These are phyloP conservation scores for Latrodectus hesperus DNA, from an alignment of 2,888 invertebrate species.

Conservation along the genomic window DNA sequence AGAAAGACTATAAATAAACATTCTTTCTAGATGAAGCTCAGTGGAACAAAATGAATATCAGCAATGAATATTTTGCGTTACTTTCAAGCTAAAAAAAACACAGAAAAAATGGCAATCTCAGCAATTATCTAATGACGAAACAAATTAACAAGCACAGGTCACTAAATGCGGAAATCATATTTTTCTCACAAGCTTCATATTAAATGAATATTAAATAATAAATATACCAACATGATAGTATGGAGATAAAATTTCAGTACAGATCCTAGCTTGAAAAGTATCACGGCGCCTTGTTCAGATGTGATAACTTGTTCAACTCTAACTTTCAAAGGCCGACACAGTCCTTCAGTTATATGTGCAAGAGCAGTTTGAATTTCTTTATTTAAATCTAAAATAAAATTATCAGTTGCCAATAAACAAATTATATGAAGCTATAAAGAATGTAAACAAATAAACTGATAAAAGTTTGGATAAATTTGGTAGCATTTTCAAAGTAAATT, in stretches of 20 bases:
- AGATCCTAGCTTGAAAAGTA: conserved; percentile 91
- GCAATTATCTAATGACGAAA: too few species aligned
- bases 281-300: conserved; percentile 87
- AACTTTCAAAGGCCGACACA: conserved; percentile 94
- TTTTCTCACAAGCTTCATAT: not conserved
- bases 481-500: too few species aligned
- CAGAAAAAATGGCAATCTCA: too few species aligned
- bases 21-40: too few species aligned
- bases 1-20: too few species aligned
- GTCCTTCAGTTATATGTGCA: conserved; percentile 89
- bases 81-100: too few species aligned
- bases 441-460: not conserved
- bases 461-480: too few species aligned
- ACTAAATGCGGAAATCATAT: too few species aligned
- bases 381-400: conserved; percentile 72
- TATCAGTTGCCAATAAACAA: too few species aligned
- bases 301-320: conserved; percentile 92
- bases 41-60: too few species aligned
- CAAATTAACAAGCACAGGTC: too few species aligned
- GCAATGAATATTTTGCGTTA: too few species aligned
- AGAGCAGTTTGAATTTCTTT: conserved; percentile 75
- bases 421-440: not conserved
- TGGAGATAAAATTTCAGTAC: conserved; percentile 91
- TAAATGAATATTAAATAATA: conserved; percentile 1
- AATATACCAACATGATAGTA: conserved; percentile 82